Percentiles rank a stretch among this genome's conserved stretches.
Conservation (phyloP, 2,888 invertebrate species). For the Lucinisca nassula region DNA sequence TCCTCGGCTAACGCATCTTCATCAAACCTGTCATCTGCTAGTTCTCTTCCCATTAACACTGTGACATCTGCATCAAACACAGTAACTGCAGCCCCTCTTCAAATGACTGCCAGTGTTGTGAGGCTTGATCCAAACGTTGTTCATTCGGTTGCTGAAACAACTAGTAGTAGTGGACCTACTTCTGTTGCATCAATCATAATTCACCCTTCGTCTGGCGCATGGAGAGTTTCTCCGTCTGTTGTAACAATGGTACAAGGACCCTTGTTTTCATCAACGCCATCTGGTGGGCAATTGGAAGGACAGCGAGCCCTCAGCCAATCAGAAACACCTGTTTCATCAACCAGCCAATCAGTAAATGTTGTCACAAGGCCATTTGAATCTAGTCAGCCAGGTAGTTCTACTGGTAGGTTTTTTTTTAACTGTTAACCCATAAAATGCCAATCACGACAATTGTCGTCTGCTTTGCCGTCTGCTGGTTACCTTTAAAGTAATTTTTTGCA, state of each 20-base stretch:
- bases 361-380: neutral
- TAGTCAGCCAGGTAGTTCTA: neutral
- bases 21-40: conserved; percentile 43
- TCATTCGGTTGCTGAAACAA: conserved; percentile 18
- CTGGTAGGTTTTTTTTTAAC: neutral
- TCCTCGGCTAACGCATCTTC: conserved; percentile 30
- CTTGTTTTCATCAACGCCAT: conserved; percentile 11
- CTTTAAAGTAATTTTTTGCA: too few species aligned
- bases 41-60: conserved; percentile 1
- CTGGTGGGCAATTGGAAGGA: neutral
- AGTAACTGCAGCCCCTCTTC: conserved; percentile 8
- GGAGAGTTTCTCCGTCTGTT: conserved; percentile 14
- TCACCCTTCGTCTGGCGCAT: conserved; percentile 34
- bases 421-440: too few species aligned
- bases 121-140: neutral
- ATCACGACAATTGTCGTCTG: too few species aligned
- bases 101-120: conserved; percentile 23
- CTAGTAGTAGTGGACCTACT: conserved; percentile 32
- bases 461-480: too few species aligned
- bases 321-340: neutral
- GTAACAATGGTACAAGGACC: neutral
- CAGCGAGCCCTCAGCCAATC: conserved; percentile 1
- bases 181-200: conserved; percentile 50
- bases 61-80: neutral
- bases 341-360: neutral